A percentile compares a stretch with the other conserved stretches of the same genome.
Evolutionary conservation across 2,113 vertebrate genomes (phyloP).

Genomic region (Melanerpes aurifrons): DNA sequence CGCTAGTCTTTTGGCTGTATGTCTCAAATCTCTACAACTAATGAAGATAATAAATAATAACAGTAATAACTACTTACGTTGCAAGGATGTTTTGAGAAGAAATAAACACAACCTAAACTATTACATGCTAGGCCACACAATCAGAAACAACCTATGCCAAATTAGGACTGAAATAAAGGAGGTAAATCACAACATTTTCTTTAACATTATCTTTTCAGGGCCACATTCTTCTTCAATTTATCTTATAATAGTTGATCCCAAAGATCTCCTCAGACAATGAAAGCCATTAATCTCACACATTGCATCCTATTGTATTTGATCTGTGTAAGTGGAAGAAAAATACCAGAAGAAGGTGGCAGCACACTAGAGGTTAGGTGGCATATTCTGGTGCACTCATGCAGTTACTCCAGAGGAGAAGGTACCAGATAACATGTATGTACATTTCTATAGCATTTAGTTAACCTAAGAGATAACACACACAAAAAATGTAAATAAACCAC

Average conservation of each 20-base stretch:
- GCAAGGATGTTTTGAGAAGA: neutral
- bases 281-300: neutral
- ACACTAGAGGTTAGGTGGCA: neutral
- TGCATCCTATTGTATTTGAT: neutral
- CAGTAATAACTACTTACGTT: neutral
- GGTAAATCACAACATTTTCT: neutral
- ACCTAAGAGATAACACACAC: neutral
- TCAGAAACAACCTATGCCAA: neutral
- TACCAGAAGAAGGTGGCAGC: neutral
- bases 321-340: neutral
- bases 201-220: neutral
- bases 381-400: neutral
- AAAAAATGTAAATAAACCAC: neutral
- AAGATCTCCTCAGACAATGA: neutral
- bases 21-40: neutral
- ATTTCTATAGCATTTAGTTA: neutral
- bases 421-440: neutral
- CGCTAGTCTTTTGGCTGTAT: neutral
- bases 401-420: neutral
- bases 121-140: neutral
- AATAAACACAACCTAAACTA: neutral
- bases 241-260: neutral
- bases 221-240: neutral
- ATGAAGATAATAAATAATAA: neutral
- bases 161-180: neutral